These are phyloP conservation scores for Acronicta alni DNA, from an alignment of 2,888 invertebrate genomes.

Conservation along the genomic window DNA sequence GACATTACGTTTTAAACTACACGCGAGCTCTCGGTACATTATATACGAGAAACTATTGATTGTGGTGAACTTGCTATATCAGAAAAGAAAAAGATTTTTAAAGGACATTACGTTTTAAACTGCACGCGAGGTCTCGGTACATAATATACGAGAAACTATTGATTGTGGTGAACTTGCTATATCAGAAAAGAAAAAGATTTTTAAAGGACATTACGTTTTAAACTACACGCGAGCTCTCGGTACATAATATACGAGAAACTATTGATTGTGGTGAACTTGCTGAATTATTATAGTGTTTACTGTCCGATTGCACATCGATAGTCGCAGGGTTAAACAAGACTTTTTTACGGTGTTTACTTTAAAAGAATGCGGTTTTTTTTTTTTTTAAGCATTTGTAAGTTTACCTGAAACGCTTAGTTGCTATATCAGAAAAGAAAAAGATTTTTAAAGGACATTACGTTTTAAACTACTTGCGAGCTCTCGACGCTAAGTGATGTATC, in stretches of 20 bases:
- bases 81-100: not conserved
- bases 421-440: no score
- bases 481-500: no score
- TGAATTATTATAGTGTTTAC: slow-evolving; percentile 20
- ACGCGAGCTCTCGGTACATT: slow-evolving; percentile 61
- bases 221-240: slow-evolving; percentile 73
- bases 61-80: slow-evolving; percentile 4
- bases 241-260: slow-evolving; percentile 22
- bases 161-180: slow-evolving; percentile 19
- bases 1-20: no score
- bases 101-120: no score
- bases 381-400: not conserved
- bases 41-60: slow-evolving; percentile 36
- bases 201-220: no score
- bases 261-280: slow-evolving; percentile 32
- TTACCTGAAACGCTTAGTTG: not conserved
- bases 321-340: not conserved
- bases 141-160: slow-evolving; percentile 30
- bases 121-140: slow-evolving; percentile 69
- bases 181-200: no score
- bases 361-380: slow-evolving; percentile 2
- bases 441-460: no score
- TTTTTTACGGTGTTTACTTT: not conserved
- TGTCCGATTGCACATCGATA: slow-evolving; percentile 5
- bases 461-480: slow-evolving; percentile 76